These are phyloP conservation scores for Hydropotes inermis DNA, from an alignment of 2,113 vertebrate species.

Conservation along the genomic window DNA sequence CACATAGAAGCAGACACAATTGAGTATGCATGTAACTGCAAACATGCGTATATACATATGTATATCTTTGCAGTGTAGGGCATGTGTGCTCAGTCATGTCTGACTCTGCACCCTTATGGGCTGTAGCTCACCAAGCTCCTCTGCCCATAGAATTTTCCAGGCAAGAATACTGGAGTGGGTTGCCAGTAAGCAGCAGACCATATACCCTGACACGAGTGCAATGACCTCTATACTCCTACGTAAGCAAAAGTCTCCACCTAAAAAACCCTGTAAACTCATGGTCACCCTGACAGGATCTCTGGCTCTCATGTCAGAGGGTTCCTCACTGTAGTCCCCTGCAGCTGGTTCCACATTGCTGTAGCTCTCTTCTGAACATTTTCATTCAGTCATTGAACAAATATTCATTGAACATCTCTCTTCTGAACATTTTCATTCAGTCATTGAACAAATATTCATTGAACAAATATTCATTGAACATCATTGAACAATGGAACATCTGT, in stretches of 20 bases:
- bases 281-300: not conserved
- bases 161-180: not conserved
- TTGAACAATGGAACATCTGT: too few relatives aligned
- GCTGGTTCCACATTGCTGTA: not conserved
- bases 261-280: not conserved
- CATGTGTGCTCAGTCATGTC: not conserved
- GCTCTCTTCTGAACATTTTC: not conserved
- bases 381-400: not conserved
- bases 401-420: not conserved
- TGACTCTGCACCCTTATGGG: not conserved
- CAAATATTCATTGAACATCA: not conserved
- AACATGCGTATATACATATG: not conserved
- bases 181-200: not conserved
- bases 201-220: not conserved
- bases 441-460: not conserved
- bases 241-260: not conserved
- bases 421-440: not conserved
- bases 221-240: not conserved
- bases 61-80: not conserved
- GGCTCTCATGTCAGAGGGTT: not conserved
- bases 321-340: not conserved
- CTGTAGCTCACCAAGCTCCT: not conserved
- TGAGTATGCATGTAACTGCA: not conserved
- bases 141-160: not conserved
- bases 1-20: not conserved